Percentiles rank a stretch among this genome's conserved stretches.
Conservation (phyloP, 2,888 invertebrate genomes). For the Neoaliturus tenellus region DNA sequence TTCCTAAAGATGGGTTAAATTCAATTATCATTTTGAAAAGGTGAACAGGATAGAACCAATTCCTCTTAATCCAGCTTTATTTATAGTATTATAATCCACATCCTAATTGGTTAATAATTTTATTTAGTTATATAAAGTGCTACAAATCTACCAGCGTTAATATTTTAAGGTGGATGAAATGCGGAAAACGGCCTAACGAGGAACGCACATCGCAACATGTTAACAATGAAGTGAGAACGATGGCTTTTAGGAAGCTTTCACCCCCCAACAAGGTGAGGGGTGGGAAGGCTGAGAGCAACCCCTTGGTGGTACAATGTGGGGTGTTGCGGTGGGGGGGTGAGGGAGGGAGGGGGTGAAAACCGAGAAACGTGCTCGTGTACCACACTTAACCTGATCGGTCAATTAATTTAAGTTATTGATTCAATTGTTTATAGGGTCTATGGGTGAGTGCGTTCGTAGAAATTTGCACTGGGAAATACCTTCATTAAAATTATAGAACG, state of each 20-base stretch:
- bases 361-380: background rate
- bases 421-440: background rate
- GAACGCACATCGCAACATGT: background rate
- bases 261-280: background rate
- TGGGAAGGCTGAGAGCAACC: background rate
- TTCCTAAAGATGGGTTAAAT: too few species aligned
- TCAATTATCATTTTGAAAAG: too few species aligned
- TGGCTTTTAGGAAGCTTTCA: conserved; percentile 24
- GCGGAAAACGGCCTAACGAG: background rate
- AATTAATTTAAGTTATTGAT: background rate
- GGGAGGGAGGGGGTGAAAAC: background rate
- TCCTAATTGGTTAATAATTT: too few species aligned
- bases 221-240: conserved; percentile 27
- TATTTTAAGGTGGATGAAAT: background rate
- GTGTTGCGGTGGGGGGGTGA: background rate
- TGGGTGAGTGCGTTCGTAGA: too few species aligned
- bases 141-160: too few species aligned
- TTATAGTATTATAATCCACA: too few species aligned
- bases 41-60: too few species aligned
- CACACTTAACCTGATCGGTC: background rate
- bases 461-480: too few species aligned
- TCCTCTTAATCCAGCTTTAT: too few species aligned
- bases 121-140: too few species aligned
- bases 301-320: background rate
- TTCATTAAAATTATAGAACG: too few species aligned